Base-by-base conservation (phyloP, 2,888 invertebrate species). In the Lasioglossum malachurum region DNA sequence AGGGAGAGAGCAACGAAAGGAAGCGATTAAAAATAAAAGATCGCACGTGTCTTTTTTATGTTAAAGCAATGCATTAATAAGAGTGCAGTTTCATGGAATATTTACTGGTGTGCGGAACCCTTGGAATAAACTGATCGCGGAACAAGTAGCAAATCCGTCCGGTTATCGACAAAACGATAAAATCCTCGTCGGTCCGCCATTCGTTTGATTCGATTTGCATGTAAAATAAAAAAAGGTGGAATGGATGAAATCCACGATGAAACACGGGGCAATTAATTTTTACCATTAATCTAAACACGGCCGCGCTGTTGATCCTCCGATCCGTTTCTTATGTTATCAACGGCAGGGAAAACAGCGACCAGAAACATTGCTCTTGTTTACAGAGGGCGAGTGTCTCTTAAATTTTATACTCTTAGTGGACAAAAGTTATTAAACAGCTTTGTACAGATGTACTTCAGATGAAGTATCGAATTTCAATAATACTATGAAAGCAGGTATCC, bases 121-220 rank as follows among this genome's bases (percentile, higher is more conserved):
- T 10, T 31, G 27, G 38, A 75, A 49, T 75, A 67, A 67, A 67
- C 75, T 67, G 75, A 80, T 67, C 49, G 5, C n/a, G 14, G 49
- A 75, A 31, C 27, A 75, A 46, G 8, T 10, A 35, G 38, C 19
- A 12, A 49, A 75, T 75, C 27, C 49, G 44, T 67, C 27, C 23
- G 16, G 49, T n/a, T 67, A 75, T 80, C 67, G 80, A 49, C 3
- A 57, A 31, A 69, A 67, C 49, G 38, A 80, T 80, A 75, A 80
- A 80, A 67, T 49, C 27, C 44, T 23, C 38, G 44, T 38, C 35
- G n/a, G 10, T 23, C 23, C 16, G 14, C n/a, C 49, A 77, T 46
- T 16, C 49, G 23, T 38, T 46, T 14, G 10, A 49, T 38, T 49
- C 57, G 67, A 38, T 67, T 53, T 67, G 38, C 31, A 49, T 44